Percentiles rank a stretch among this genome's conserved stretches.
These are phyloP conservation scores for Sphenodon punctatus DNA, from an alignment of 2,797 vertebrate genomes.

Conservation along the genomic window DNA sequence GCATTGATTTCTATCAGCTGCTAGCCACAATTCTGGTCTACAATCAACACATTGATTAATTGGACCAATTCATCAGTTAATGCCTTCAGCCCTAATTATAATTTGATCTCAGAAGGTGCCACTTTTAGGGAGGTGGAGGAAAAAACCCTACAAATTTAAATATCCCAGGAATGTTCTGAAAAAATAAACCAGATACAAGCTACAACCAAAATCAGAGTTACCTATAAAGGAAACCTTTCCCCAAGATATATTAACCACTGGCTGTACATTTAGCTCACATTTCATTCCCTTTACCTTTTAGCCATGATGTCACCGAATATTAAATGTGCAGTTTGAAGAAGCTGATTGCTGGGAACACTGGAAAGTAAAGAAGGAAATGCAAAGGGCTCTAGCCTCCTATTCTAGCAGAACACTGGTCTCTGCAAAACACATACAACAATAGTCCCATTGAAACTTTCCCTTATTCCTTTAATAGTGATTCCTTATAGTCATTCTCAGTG, in stretches of 20 bases:
- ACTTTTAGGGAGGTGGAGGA: too few relatives aligned
- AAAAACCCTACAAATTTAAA: background rate
- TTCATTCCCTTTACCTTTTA: background rate
- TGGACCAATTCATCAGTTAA: too few relatives aligned
- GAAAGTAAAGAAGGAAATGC: background rate
- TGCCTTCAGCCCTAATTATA: too few relatives aligned
- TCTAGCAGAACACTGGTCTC: accelerated
- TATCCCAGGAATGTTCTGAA: background rate
- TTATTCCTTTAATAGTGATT: too few relatives aligned
- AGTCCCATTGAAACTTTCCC: background rate
- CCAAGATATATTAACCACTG: background rate
- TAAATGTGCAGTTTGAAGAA: accelerated
- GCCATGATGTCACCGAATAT: background rate
- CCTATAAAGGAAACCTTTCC: background rate
- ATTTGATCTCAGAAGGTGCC: too few relatives aligned
- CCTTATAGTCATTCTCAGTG: too few relatives aligned
- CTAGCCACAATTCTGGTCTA: too few relatives aligned
- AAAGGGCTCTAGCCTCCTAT: background rate
- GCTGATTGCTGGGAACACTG: background rate
- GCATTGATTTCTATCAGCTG: too few relatives aligned
- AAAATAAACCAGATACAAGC: background rate
- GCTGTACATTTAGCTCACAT: background rate
- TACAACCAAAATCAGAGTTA: background rate
- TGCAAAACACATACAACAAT: accelerated
- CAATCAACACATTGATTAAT: too few relatives aligned